These are phyloP conservation scores for Trissolcus basalis DNA, from an alignment of 1,140 invertebrate genomes.

Conservation along the genomic window DNA sequence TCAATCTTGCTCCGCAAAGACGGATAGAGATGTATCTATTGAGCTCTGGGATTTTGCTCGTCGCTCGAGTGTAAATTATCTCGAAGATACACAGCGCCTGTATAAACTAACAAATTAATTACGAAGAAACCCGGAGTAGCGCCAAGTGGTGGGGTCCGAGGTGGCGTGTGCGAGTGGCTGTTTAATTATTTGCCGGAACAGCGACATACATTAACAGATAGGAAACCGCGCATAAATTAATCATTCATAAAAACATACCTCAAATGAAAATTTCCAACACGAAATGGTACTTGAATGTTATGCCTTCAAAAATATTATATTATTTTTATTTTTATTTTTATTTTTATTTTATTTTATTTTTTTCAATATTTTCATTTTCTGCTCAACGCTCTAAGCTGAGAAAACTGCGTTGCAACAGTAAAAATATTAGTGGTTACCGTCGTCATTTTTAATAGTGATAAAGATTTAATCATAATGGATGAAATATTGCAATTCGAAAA, in stretches of 20 bases:
- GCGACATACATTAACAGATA: conserved; percentile 36
- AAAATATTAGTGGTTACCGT: too few relatives aligned
- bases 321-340: too few relatives aligned
- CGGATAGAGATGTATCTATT: conserved; percentile 57
- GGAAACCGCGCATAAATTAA: conserved; percentile 25
- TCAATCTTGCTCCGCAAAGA: conserved; percentile 52
- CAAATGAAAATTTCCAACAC: not conserved
- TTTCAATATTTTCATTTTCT: too few relatives aligned
- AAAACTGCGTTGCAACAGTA: too few relatives aligned
- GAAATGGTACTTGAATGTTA: too few relatives aligned
- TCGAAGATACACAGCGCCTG: conserved; percentile 42
- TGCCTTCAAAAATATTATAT: too few relatives aligned
- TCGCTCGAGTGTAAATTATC: conserved; percentile 54
- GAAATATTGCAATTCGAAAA: too few relatives aligned
- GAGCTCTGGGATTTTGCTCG: conserved; percentile 49
- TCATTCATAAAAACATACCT: conserved; percentile 25
- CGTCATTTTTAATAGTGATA: too few relatives aligned
- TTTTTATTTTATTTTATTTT: too few relatives aligned
- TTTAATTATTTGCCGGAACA: conserved; percentile 53
- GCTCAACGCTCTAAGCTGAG: too few relatives aligned
- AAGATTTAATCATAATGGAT: too few relatives aligned
- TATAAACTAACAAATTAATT: conserved; percentile 58
- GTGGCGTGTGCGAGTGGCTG: conserved; percentile 21
- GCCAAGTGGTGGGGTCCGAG: not conserved
- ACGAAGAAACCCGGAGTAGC: conserved; percentile 33